phyloP scores from a whole-genome alignment of 2,797 vertebrate genomes.

The Bovichtus variegatus region DNA sequence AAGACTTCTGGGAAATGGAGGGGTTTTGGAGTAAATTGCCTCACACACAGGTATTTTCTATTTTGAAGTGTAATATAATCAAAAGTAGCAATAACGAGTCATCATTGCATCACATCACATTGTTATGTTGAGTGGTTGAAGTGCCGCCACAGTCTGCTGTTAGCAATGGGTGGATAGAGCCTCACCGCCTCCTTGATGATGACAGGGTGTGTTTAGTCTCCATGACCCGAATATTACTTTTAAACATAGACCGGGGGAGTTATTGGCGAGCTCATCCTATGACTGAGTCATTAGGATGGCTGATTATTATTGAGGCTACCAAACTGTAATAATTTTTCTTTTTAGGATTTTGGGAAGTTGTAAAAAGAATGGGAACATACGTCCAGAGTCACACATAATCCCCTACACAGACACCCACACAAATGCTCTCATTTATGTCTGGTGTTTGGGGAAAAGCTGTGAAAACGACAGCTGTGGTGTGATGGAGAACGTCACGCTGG shows the following conservation, averaged over 20 bases:
- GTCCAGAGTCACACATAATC: constrained; percentile 43
- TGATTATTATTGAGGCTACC: constrained; percentile 23
- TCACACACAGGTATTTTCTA: constrained; percentile 63
- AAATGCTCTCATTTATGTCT: constrained; percentile 53
- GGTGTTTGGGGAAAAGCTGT: constrained; percentile 75
- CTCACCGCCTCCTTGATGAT: constrained; percentile 63
- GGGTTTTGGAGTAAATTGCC: constrained; percentile 51
- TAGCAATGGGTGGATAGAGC: constrained; percentile 75
- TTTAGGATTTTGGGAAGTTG: constrained; percentile 8
- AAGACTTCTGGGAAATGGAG: constrained; percentile 77
- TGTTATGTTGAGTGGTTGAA: constrained; percentile 72
- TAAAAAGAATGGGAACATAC: constrained; percentile 42
- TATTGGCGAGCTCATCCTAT: constrained; percentile 59
- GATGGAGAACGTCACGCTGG: constrained; percentile 67
- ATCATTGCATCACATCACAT: constrained; percentile 77
- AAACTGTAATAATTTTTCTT: constrained; percentile 19
- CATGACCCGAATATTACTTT: constrained; percentile 54
- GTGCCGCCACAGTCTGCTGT: constrained; percentile 59
- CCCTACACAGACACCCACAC: constrained; percentile 48
- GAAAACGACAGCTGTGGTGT: constrained; percentile 80
- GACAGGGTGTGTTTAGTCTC: constrained; percentile 81
- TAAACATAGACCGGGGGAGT: constrained; percentile 71
- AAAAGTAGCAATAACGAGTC: constrained; percentile 72
- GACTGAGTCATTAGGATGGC: constrained; percentile 59
- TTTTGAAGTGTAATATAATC: constrained; percentile 55